These are phyloP conservation scores for Garra rufa DNA, from an alignment of 2,113 vertebrate genomes.

Conservation along the genomic window DNA sequence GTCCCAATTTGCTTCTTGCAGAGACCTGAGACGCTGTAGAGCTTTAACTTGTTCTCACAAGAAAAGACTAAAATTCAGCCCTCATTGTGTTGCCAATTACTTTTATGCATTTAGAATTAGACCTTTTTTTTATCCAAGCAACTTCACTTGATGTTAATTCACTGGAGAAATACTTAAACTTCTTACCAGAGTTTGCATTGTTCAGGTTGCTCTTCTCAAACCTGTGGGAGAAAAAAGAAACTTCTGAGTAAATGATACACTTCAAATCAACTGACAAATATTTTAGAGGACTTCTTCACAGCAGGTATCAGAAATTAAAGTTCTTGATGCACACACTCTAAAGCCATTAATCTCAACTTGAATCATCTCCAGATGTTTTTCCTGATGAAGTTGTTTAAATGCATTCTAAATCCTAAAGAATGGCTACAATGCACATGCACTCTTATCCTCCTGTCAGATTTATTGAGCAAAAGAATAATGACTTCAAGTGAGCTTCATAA, in stretches of 20 bases:
- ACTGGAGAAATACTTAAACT: background rate
- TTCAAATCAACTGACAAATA: background rate
- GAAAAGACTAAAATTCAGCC: background rate
- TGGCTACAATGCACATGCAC: background rate
- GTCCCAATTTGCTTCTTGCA: background rate
- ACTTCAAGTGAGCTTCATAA: background rate
- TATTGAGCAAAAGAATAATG: background rate
- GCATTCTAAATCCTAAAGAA: too few species aligned
- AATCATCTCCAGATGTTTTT: background rate
- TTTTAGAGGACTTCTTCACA: background rate
- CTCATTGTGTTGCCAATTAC: background rate
- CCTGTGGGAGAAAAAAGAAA: constrained; percentile 17
- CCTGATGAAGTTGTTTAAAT: background rate
- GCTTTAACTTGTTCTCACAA: background rate
- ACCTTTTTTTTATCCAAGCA: background rate
- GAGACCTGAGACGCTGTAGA: background rate
- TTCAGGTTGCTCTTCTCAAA: constrained; percentile 30
- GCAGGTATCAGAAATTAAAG: background rate
- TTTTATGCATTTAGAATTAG: background rate
- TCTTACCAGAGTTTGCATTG: constrained; percentile 34
- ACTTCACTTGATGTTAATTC: background rate
- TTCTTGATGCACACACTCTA: background rate
- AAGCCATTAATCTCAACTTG: constrained; percentile 6
- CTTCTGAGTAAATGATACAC: background rate
- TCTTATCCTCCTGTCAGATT: background rate